phyloP scores from a whole-genome alignment of 2,888 invertebrate species.

The Coleophora deauratella region DNA sequence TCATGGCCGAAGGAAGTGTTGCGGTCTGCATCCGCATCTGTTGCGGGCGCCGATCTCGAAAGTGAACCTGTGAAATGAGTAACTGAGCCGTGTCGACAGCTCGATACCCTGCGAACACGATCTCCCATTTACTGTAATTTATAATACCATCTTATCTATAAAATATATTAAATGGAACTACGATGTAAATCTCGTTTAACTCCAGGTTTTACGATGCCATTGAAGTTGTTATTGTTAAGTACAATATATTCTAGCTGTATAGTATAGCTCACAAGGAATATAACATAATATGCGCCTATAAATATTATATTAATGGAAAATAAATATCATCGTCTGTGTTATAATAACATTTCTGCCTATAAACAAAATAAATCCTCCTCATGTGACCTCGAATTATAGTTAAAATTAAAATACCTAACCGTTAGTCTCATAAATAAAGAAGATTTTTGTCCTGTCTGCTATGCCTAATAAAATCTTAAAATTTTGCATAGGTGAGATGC shows the following conservation, averaged over 20 bases:
- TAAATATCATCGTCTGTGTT: slow-evolving; percentile 7
- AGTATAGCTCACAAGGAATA: no score
- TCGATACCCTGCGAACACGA: slow-evolving; percentile 48
- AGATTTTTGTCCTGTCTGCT: slow-evolving; percentile 35
- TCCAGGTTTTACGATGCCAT: no score
- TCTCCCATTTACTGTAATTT: slow-evolving; percentile 34
- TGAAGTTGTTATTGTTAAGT: no score
- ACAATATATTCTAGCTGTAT: no score
- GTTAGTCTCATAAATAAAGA: slow-evolving; percentile 18
- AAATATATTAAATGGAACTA: no score
- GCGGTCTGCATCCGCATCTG: slow-evolving; percentile 47
- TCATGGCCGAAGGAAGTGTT: slow-evolving; percentile 35
- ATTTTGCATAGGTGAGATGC: slow-evolving; percentile 16
- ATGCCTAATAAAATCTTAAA: no score
- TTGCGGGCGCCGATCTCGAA: slow-evolving; percentile 48
- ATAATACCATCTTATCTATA: slow-evolving; percentile 15
- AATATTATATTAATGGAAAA: neutral
- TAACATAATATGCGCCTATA: no score
- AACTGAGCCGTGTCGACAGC: slow-evolving; percentile 60
- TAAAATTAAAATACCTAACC: slow-evolving; percentile 5
- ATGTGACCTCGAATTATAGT: slow-evolving; percentile 2
- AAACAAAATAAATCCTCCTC: slow-evolving; percentile 14
- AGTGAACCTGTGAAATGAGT: slow-evolving; percentile 67
- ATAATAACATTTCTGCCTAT: slow-evolving; percentile 40
- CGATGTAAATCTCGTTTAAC: no score